phyloP scores from a whole-genome alignment of 1,140 invertebrate species.

The Akabosia matsudoensis region DNA sequence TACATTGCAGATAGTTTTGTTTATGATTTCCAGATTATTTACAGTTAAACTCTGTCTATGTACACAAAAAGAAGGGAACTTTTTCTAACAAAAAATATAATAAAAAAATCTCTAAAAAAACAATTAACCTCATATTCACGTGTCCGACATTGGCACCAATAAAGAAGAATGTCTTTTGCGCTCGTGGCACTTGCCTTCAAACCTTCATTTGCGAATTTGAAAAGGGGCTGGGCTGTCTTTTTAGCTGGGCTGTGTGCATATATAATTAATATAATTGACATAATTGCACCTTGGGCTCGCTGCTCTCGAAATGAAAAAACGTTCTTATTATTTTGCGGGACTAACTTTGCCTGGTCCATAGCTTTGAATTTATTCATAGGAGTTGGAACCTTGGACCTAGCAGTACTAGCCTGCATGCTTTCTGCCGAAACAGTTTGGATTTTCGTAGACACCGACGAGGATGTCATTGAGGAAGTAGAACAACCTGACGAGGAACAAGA shows the following conservation, averaged over 20 bases:
- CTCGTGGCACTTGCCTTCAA: conserved; percentile 81
- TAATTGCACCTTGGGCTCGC: too few relatives aligned
- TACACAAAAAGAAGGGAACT: not conserved
- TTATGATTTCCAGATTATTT: too few relatives aligned
- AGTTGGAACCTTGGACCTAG: conserved; percentile 60
- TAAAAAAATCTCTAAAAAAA: conserved; percentile 1
- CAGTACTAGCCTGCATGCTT: not conserved
- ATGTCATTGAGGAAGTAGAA: not conserved
- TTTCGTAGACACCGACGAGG: not conserved
- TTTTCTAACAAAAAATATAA: not conserved
- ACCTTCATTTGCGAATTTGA: conserved; percentile 82
- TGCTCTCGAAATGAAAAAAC: too few relatives aligned
- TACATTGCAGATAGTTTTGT: too few relatives aligned
- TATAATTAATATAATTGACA: too few relatives aligned
- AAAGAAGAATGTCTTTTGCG: conserved; percentile 91
- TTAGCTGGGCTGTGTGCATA: not conserved
- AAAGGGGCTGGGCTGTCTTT: conserved; percentile 57
- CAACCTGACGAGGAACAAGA: not conserved
- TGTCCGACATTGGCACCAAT: conserved; percentile 94
- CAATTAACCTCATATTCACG: conserved; percentile 84
- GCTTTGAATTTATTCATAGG: conserved; percentile 86
- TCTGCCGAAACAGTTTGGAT: not conserved
- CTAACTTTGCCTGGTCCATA: conserved; percentile 70
- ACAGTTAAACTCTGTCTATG: too few relatives aligned
- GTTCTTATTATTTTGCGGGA: conserved; percentile 55